Conservation (phyloP, 2,113 vertebrate genomes). For the Lycaon pictus region DNA sequence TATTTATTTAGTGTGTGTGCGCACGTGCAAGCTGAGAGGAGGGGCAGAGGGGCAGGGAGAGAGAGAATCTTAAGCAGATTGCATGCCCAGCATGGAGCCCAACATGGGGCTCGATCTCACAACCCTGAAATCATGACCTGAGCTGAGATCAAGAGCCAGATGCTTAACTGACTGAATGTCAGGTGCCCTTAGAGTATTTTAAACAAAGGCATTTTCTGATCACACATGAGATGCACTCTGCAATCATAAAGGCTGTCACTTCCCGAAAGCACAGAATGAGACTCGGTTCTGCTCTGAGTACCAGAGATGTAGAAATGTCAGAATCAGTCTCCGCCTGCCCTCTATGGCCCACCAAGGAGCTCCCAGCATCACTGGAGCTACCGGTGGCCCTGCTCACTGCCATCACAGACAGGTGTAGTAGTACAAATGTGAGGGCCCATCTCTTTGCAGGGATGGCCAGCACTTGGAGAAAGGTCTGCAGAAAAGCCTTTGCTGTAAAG, state of each 20-base stretch:
- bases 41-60: background rate
- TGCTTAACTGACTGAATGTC: background rate
- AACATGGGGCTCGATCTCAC: background rate
- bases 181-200: background rate
- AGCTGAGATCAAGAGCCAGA: background rate
- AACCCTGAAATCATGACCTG: background rate
- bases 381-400: rapidly evolving
- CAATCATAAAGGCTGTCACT: background rate
- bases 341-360: background rate
- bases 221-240: background rate
- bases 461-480: background rate
- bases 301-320: background rate
- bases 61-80: background rate
- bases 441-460: background rate
- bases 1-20: no score
- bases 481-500: background rate
- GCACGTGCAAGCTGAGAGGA: no score
- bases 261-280: background rate
- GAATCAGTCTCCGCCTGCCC: background rate
- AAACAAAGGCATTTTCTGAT: background rate
- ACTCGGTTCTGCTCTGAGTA: background rate
- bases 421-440: background rate
- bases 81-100: background rate
- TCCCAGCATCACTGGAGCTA: background rate
- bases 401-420: background rate